A percentile compares a stretch with the other conserved stretches of the same genome.
Evolutionary conservation across 2,797 vertebrate genomes (phyloP).

Genomic region (Urophycis tenuis): DNA sequence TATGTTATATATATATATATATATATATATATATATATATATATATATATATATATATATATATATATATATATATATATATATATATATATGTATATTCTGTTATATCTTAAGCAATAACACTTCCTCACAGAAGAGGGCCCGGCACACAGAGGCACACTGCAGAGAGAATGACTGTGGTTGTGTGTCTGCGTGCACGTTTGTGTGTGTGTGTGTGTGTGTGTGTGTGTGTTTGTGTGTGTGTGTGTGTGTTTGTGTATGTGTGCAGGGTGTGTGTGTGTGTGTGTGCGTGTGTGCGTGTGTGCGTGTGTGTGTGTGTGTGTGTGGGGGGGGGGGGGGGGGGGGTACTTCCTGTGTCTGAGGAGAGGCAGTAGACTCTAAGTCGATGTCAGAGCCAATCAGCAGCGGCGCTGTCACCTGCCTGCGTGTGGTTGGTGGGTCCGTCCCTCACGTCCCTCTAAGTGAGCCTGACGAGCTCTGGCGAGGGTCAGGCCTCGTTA

Average conservation of each 20-base stretch:
- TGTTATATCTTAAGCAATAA: no score
- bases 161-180: no score
- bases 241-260: not conserved
- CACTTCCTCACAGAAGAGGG: no score
- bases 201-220: not conserved
- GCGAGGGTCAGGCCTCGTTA: constrained; percentile 39
- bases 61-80: no score
- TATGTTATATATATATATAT: no score
- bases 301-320: not conserved
- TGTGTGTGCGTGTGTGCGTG: not conserved
- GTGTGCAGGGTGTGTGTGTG: not conserved
- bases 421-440: constrained; percentile 41
- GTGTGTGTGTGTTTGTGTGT: not conserved
- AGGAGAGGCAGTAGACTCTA: constrained; percentile 54
- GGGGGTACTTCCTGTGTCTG: constrained; percentile 42
- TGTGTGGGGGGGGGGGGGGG: not conserved
- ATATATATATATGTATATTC: no score
- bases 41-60: no score
- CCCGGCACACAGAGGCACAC: no score
- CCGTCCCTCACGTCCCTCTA: constrained; percentile 25
- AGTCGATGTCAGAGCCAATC: constrained; percentile 67
- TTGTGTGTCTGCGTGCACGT: not conserved
- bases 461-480: constrained; percentile 44
- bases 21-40: no score
- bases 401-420: constrained; percentile 56